A percentile compares a stretch with the other conserved stretches of the same genome.
These are phyloP conservation scores for Pholis gunnellus DNA, from an alignment of 2,113 vertebrate species.

Conservation along the genomic window DNA sequence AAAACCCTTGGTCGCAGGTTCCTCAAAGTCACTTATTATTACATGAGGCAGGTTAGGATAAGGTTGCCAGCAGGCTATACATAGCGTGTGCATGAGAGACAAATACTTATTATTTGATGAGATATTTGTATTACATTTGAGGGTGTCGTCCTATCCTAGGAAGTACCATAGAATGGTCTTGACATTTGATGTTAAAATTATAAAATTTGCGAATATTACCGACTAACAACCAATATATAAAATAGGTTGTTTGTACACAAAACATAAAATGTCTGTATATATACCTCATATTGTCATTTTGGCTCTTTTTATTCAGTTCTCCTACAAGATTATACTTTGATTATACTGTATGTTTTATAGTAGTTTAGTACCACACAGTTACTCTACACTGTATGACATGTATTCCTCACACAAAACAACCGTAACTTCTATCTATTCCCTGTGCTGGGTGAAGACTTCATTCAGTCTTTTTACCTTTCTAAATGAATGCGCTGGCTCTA, in stretches of 20 bases:
- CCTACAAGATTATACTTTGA: neutral
- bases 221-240: neutral
- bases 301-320: neutral
- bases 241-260: neutral
- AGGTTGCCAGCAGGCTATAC: conserved; percentile 38
- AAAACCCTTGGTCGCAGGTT: conserved; percentile 27
- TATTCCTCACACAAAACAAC: neutral
- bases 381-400: neutral
- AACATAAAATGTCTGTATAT: neutral
- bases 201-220: neutral
- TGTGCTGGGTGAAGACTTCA: neutral
- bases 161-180: neutral
- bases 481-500: neutral
- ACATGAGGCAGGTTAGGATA: conserved; percentile 6
- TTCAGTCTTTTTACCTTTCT: neutral
- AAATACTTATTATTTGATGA: conserved; percentile 50
- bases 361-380: neutral
- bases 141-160: conserved; percentile 9
- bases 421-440: neutral
- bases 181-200: neutral
- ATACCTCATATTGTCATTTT: neutral
- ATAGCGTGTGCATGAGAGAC: conserved; percentile 11
- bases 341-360: neutral
- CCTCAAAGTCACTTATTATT: conserved; percentile 39
- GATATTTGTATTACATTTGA: conserved; percentile 36